phyloP scores from a whole-genome alignment of 2,888 invertebrate genomes.

The Eudasyphora cyanicolor region DNA sequence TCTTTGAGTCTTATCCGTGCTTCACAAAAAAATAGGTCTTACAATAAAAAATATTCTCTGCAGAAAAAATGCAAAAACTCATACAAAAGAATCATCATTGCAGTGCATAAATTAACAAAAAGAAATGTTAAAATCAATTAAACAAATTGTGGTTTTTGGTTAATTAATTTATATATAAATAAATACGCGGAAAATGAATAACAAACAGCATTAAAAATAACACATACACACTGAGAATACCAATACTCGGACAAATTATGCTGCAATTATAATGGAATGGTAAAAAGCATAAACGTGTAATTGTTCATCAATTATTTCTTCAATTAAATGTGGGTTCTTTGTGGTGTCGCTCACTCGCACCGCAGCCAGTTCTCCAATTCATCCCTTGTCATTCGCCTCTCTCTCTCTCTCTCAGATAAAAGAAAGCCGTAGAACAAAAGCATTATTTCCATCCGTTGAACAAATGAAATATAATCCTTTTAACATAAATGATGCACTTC shows the following conservation, averaged over 20 bases:
- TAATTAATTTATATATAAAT: constrained; percentile 62
- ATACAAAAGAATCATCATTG: constrained; percentile 2
- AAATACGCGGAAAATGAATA: constrained; percentile 49
- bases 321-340: constrained; percentile 20
- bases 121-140: constrained; percentile 59
- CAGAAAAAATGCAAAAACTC: background rate
- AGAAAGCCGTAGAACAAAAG: background rate
- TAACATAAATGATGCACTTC: constrained; percentile 26
- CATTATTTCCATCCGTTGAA: background rate
- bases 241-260: background rate
- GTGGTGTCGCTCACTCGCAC: background rate
- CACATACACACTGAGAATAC: background rate
- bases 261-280: background rate
- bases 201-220: constrained; percentile 22
- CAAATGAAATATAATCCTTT: constrained; percentile 33
- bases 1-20: background rate
- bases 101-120: constrained; percentile 40
- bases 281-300: constrained; percentile 36
- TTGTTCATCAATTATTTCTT: constrained; percentile 28
- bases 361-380: too few species aligned
- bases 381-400: too few species aligned
- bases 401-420: background rate
- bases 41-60: background rate
- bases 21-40: background rate
- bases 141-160: constrained; percentile 62